Evolutionary conservation across 2,888 invertebrate species (phyloP).

Genomic region (Lithophane semibrunnea): DNA sequence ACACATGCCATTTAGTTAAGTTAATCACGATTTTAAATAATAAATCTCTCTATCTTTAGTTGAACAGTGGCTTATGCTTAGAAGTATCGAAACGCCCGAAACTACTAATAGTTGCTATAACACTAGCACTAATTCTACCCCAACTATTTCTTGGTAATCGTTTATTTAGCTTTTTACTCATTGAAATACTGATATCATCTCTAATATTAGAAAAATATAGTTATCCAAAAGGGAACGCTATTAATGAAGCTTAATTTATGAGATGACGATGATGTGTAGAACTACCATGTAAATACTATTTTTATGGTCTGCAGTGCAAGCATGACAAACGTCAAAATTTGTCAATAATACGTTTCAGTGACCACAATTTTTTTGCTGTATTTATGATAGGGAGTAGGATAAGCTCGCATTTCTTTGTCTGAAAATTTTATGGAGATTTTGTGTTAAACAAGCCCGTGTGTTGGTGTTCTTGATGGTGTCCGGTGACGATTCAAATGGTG

Average conservation of each 20-base stretch:
- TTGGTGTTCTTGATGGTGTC: conserved; percentile 90
- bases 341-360: conserved; percentile 71
- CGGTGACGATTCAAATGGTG: conserved; percentile 91
- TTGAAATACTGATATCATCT: rapidly evolving
- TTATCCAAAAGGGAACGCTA: not conserved
- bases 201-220: not conserved
- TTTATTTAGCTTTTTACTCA: not conserved
- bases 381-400: conserved; percentile 81
- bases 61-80: too few species aligned
- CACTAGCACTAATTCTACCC: not conserved
- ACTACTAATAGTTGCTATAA: conserved; percentile 11
- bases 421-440: conserved; percentile 85
- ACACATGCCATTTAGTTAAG: rapidly evolving
- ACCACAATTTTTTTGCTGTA: conserved; percentile 76
- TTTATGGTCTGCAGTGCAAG: conserved; percentile 51
- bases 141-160: not conserved
- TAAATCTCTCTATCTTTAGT: too few species aligned
- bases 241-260: not conserved
- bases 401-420: conserved; percentile 85
- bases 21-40: too few species aligned
- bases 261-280: not conserved
- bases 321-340: conserved; percentile 74
- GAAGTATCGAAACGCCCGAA: conserved; percentile 23
- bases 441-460: conserved; percentile 82
- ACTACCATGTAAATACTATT: conserved; percentile 46